Conservation (phyloP, 2,113 vertebrate genomes). For the Struthidea cinerea region DNA sequence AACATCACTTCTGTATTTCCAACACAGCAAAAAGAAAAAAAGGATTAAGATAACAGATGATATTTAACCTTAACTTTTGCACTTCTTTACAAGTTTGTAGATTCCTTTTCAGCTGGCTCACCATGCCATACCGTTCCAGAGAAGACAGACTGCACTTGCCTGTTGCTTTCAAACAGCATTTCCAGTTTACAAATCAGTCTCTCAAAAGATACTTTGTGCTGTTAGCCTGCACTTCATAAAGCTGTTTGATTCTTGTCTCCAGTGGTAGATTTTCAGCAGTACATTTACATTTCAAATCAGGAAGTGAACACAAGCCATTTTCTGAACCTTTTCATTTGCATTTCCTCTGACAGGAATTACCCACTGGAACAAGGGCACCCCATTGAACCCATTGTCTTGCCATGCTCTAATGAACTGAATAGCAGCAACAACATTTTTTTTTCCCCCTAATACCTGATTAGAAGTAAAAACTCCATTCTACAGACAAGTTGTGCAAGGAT, state of each 20-base stretch:
- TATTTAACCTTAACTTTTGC: background rate
- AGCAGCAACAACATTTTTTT: background rate
- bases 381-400: background rate
- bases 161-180: background rate
- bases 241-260: background rate
- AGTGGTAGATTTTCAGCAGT: background rate
- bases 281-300: conserved; percentile 36
- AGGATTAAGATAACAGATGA: background rate
- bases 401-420: background rate
- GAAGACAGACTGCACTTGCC: background rate
- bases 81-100: background rate
- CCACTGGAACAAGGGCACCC: background rate
- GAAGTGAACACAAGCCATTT: conserved; percentile 4
- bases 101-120: background rate
- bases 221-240: background rate
- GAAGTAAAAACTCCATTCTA: background rate
- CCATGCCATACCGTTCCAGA: background rate
- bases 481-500: background rate
- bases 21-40: background rate
- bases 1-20: background rate
- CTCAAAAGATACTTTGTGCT: background rate
- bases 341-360: conserved; percentile 15
- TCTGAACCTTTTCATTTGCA: background rate
- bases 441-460: background rate
- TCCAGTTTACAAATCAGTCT: background rate